These are phyloP conservation scores for Allophyes oxyacanthae DNA, from an alignment of 2,888 invertebrate species.

Conservation along the genomic window DNA sequence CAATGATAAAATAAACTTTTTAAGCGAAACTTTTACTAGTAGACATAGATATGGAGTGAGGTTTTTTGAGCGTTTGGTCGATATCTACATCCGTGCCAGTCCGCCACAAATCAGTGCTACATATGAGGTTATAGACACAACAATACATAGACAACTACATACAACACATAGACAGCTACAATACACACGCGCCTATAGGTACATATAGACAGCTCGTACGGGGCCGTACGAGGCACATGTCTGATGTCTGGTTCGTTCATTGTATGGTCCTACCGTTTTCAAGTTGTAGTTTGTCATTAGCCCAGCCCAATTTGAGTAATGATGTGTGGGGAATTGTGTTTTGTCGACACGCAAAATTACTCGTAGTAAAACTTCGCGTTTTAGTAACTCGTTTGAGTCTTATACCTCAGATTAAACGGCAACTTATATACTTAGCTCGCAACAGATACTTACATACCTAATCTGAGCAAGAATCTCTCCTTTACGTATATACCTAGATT, in stretches of 20 bases:
- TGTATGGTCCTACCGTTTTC: slow-evolving; percentile 1
- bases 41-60: slow-evolving; percentile 16
- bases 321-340: not conserved
- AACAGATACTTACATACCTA: no score
- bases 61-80: slow-evolving; percentile 76
- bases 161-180: no score
- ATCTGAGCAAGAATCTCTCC: no score
- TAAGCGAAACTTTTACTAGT: slow-evolving; percentile 29
- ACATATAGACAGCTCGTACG: slow-evolving; percentile 14
- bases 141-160: slow-evolving; percentile 3
- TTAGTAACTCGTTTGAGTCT: no score
- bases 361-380: no score
- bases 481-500: no score
- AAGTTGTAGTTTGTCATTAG: not conserved
- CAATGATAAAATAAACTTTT: slow-evolving; percentile 16
- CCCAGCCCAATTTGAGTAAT: not conserved
- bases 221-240: slow-evolving; percentile 45
- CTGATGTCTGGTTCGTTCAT: slow-evolving; percentile 13
- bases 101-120: slow-evolving; percentile 58
- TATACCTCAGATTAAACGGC: no score
- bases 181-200: not conserved
- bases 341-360: not conserved
- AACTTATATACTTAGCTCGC: no score
- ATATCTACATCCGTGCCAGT: slow-evolving; percentile 74
- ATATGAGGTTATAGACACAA: slow-evolving; percentile 40